Percentiles rank a stretch among this genome's conserved stretches.
Evolutionary conservation across 2,797 vertebrate species (phyloP).

Genomic region (Lutjanus argentimaculatus): DNA sequence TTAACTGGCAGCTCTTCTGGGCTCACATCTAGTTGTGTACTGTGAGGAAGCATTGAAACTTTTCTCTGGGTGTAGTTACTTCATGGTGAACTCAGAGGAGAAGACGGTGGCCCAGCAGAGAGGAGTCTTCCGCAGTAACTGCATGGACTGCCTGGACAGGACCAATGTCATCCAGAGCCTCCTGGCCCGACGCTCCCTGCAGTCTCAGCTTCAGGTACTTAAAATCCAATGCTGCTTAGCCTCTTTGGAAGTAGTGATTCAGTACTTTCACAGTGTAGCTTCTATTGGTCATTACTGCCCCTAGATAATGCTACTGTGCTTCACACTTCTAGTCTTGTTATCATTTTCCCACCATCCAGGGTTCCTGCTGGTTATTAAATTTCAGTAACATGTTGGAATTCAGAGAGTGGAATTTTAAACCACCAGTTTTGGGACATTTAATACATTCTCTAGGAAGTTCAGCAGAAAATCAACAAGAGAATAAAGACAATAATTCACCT

Average conservation of each 20-base stretch:
- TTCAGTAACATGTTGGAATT: neutral
- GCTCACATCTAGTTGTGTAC: neutral
- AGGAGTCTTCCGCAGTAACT: constrained; percentile 97
- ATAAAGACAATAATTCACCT: too few species aligned
- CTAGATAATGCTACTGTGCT: neutral
- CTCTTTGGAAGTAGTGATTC: too few species aligned
- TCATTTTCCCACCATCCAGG: neutral
- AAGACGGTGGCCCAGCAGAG: constrained; percentile 90
- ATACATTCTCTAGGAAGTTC: neutral
- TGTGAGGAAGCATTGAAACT: neutral
- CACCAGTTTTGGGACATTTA: neutral
- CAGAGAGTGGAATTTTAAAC: too few species aligned
- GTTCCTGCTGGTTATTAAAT: neutral
- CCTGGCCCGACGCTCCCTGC: constrained; percentile 93
- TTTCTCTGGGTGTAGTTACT: constrained; percentile 87
- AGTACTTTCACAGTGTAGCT: neutral
- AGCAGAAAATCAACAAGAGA: neutral
- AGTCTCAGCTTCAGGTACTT: constrained; percentile 95
- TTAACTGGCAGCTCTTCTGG: neutral
- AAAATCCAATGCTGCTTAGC: neutral
- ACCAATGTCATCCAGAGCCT: constrained; percentile 98
- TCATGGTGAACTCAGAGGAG: constrained; percentile 91
- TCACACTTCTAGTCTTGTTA: neutral
- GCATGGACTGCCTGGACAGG: constrained; percentile 98
- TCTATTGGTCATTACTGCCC: neutral